Evolutionary conservation across 2,888 invertebrate species (phyloP).

Genomic region (Hirtodrosophila trivittata): DNA sequence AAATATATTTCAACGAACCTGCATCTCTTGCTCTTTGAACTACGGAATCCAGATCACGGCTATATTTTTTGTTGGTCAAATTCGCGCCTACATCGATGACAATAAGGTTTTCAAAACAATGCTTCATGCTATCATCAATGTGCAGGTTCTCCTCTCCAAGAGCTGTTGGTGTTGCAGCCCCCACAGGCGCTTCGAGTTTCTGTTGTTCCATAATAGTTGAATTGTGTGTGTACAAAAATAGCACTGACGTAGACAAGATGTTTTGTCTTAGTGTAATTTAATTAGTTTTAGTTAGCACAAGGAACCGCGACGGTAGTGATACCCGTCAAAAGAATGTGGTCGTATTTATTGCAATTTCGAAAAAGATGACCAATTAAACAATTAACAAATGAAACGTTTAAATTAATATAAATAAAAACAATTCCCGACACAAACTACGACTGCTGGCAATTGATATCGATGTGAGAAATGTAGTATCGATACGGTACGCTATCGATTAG

Average conservation of each 20-base stretch:
- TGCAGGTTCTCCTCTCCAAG: slow-evolving; percentile 63
- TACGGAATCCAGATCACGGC: slow-evolving; percentile 95
- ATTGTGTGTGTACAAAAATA: slow-evolving; percentile 67
- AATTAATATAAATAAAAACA: slow-evolving; percentile 69
- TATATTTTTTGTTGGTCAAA: slow-evolving; percentile 96
- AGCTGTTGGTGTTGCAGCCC: slow-evolving; percentile 41
- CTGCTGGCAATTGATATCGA: slow-evolving; percentile 63
- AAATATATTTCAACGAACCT: slow-evolving; percentile 85
- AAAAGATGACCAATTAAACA: slow-evolving; percentile 49
- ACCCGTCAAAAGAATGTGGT: slow-evolving; percentile 31
- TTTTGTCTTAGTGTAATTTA: slow-evolving; percentile 61
- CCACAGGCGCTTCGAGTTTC: slow-evolving; percentile 43
- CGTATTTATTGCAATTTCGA: slow-evolving; percentile 51
- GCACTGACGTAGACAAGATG: slow-evolving; percentile 76
- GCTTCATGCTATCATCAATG: slow-evolving; percentile 86
- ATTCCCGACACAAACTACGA: slow-evolving; percentile 70
- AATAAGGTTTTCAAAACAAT: slow-evolving; percentile 95
- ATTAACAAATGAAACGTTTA: slow-evolving; percentile 46
- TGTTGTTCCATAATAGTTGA: slow-evolving; percentile 60
- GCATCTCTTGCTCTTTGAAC: slow-evolving; percentile 96
- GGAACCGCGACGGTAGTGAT: slow-evolving; percentile 52
- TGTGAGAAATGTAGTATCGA: slow-evolving; percentile 7
- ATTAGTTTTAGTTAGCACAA: slow-evolving; percentile 57
- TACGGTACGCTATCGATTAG: slow-evolving; percentile 19
- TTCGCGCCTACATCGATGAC: slow-evolving; percentile 96